Percentiles rank a stretch among this genome's conserved stretches.
Conservation (phyloP, 1,140 invertebrate species). For the Pseudomyrmex flavicornis region DNA sequence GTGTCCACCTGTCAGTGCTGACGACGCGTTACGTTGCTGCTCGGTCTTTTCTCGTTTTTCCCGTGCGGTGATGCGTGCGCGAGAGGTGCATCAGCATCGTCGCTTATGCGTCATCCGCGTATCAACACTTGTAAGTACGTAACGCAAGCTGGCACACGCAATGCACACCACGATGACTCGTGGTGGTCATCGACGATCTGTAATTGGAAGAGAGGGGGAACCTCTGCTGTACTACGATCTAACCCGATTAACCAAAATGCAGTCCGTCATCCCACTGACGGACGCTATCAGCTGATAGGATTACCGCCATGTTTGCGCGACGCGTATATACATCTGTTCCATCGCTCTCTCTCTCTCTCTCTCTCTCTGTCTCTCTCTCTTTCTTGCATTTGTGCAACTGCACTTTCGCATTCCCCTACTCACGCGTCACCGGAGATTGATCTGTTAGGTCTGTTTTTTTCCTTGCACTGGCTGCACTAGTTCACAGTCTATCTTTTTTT, state of each 20-base stretch:
- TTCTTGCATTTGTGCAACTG: not conserved
- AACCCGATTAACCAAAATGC: conserved; percentile 65
- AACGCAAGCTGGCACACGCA: not conserved
- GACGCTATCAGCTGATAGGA: conserved; percentile 76
- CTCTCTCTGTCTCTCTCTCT: not conserved
- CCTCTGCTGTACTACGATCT: not conserved
- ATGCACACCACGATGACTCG: not conserved
- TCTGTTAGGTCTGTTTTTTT: too few species aligned
- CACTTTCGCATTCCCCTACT: not conserved
- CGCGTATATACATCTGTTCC: not conserved
- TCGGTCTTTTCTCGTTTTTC: conserved; percentile 8
- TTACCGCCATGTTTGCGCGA: conserved; percentile 71
- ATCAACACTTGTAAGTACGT: not conserved
- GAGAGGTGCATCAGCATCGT: conserved; percentile 29
- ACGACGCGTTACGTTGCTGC: conserved; percentile 41
- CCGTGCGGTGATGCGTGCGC: conserved; percentile 42
- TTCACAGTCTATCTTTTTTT: too few species aligned
- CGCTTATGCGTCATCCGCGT: conserved; percentile 64
- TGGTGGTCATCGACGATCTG: conserved; percentile 12
- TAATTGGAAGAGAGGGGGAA: not conserved
- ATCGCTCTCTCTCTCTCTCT: conserved; percentile 2
- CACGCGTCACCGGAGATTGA: not conserved
- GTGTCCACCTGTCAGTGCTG: conserved; percentile 73
- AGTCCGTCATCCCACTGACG: conserved; percentile 68
- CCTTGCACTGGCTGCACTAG: too few species aligned